Conservation (phyloP, 2,888 invertebrate genomes). For the Branchipolynoe longqiensis region DNA sequence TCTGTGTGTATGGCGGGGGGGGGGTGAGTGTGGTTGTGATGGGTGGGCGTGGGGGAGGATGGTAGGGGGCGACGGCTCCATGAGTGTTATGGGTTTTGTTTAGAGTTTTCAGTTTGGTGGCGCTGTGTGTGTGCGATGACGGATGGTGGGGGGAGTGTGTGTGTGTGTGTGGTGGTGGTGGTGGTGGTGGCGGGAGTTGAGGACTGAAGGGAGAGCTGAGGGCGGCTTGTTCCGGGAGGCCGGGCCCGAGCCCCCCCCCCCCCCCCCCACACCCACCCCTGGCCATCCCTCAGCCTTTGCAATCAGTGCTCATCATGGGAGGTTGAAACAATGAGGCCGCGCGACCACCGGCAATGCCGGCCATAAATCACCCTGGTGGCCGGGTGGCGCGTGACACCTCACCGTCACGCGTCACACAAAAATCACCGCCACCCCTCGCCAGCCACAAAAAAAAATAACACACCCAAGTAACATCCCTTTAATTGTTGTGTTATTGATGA, state of each 20-base stretch:
- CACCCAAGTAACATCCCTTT: too few relatives aligned
- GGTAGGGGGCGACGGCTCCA: background rate
- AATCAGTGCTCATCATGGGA: slow-evolving; percentile 36
- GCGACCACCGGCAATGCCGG: slow-evolving; percentile 30
- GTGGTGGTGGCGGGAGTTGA: background rate
- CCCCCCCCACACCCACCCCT: too few relatives aligned
- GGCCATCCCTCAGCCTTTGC: slow-evolving; percentile 1
- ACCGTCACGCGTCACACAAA: background rate
- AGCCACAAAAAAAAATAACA: too few relatives aligned
- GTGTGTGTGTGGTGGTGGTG: background rate
- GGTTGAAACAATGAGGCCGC: slow-evolving; percentile 17
- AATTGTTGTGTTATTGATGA: too few relatives aligned
- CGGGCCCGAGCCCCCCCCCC: too few relatives aligned
- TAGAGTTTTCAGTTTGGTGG: background rate
- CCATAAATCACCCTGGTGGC: background rate
- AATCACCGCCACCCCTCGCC: background rate
- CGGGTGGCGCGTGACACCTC: background rate
- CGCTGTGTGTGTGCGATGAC: background rate
- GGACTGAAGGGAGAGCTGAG: too few relatives aligned
- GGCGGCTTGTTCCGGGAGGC: too few relatives aligned
- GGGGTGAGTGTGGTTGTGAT: background rate
- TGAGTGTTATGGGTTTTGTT: too few relatives aligned
- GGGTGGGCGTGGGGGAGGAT: background rate
- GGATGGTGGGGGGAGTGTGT: background rate
- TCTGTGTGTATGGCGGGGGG: background rate